A percentile compares a stretch with the other conserved stretches of the same genome.
These are phyloP conservation scores for Torymus tubicola DNA, from an alignment of 2,888 invertebrate genomes.

Conservation along the genomic window DNA sequence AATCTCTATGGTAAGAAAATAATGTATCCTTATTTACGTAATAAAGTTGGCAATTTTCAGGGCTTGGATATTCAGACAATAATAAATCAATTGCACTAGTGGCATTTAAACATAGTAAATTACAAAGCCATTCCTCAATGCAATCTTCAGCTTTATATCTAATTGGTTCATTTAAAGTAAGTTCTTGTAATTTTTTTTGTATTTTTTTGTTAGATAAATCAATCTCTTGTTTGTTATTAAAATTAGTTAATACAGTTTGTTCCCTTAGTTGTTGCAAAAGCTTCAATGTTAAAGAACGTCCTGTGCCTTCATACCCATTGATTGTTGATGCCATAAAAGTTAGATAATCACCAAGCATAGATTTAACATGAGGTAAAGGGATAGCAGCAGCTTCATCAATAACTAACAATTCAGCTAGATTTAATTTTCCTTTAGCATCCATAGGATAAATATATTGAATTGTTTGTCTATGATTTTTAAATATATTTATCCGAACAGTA, in stretches of 20 bases:
- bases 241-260: conserved; percentile 77
- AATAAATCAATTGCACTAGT: conserved; percentile 81
- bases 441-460: conserved; percentile 97
- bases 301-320: conserved; percentile 99
- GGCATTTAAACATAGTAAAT: conserved; percentile 93
- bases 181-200: conserved; percentile 78
- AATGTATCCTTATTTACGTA: conserved; percentile 94
- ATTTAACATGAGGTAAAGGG: conserved; percentile 93
- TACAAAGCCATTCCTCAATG: conserved; percentile 94
- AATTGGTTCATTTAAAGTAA: conserved; percentile 95
- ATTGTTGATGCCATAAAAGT: conserved; percentile 98
- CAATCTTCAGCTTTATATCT: conserved; percentile 89
- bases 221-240: conserved; percentile 78
- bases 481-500: conserved; percentile 93
- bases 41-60: conserved; percentile 91
- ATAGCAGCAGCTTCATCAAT: conserved; percentile 99
- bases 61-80: conserved; percentile 91
- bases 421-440: conserved; percentile 87
- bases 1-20: conserved; percentile 97
- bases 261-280: conserved; percentile 90
- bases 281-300: conserved; percentile 95
- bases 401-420: conserved; percentile 95
- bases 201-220: conserved; percentile 73
- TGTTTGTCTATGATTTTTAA: conserved; percentile 93
- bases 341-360: conserved; percentile 92